Percentiles rank a stretch among this genome's conserved stretches.
Evolutionary conservation across 2,888 invertebrate genomes (phyloP).

Genomic region (Drosophila borborema): DNA sequence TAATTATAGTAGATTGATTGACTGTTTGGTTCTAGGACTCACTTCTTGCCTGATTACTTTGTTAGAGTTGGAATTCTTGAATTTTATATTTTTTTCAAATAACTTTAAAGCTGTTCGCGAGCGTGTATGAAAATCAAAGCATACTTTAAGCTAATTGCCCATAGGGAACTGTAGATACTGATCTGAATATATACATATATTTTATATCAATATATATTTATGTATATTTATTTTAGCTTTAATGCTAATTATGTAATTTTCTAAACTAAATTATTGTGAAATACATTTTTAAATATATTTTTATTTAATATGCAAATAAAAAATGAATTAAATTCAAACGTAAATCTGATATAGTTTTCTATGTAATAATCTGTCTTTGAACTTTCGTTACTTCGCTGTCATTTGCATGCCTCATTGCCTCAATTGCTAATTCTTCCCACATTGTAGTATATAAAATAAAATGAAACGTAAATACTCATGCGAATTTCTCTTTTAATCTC

Average conservation of each 20-base stretch:
- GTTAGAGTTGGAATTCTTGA: too few species aligned
- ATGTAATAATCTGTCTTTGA: neutral
- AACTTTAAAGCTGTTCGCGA: neutral
- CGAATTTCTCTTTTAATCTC: conserved; percentile 48
- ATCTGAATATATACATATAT: neutral
- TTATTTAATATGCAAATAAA: neutral
- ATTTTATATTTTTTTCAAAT: too few species aligned
- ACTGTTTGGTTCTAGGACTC: too few species aligned
- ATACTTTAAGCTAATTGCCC: conserved; percentile 13
- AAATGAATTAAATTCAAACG: neutral
- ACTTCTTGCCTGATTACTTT: too few species aligned
- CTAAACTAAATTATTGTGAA: neutral
- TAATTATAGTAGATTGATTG: too few species aligned
- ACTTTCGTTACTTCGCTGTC: conserved; percentile 10
- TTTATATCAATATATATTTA: neutral
- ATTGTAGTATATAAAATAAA: conserved; percentile 25
- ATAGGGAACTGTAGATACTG: neutral
- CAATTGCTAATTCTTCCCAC: conserved; percentile 1
- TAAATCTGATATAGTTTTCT: neutral
- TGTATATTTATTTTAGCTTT: neutral
- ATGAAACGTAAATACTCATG: conserved; percentile 53
- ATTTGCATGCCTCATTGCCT: conserved; percentile 8
- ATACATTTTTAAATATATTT: neutral
- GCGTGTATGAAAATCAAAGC: conserved; percentile 15
- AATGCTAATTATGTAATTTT: neutral